These are phyloP conservation scores for Drosophila orosa DNA, from an alignment of 1,140 invertebrate genomes.

Conservation along the genomic window DNA sequence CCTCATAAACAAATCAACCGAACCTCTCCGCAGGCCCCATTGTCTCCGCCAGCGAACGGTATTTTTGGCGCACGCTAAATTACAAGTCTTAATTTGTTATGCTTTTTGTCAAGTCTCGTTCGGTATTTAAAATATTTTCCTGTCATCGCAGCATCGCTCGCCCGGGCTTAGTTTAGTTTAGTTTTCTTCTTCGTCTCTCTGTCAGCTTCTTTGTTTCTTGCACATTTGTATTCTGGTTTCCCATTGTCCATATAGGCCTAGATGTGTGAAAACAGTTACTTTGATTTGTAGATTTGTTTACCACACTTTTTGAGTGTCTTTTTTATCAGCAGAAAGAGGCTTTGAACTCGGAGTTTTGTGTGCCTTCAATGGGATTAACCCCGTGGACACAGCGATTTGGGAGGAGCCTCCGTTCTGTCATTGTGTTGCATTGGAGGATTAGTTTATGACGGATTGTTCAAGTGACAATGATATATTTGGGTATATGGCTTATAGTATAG, in stretches of 20 bases:
- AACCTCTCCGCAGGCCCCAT: conserved; percentile 46
- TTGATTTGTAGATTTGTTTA: conserved; percentile 59
- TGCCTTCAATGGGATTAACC: conserved; percentile 18
- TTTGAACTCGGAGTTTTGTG: conserved; percentile 39
- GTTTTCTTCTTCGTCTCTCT: not conserved
- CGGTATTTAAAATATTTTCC: conserved; percentile 51
- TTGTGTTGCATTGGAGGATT: conserved; percentile 5
- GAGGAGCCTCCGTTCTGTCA: conserved; percentile 1
- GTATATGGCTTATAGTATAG: not conserved
- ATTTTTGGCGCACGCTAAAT: conserved; percentile 80
- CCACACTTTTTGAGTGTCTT: conserved; percentile 19
- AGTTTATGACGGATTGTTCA: conserved; percentile 14
- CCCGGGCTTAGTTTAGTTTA: conserved; percentile 13
- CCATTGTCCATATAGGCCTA: conserved; percentile 55
- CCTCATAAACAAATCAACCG: conserved; percentile 70
- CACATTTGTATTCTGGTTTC: conserved; percentile 27
- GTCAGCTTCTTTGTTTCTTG: conserved; percentile 21
- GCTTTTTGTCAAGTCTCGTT: conserved; percentile 63
- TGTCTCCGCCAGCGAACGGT: conserved; percentile 65
- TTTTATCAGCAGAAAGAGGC: not conserved
- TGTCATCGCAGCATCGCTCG: conserved; percentile 16
- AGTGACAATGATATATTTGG: conserved; percentile 8
- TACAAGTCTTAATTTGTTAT: conserved; percentile 77
- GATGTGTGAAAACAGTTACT: conserved; percentile 76
- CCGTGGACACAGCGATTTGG: conserved; percentile 13